Conservation (phyloP, 35 echinoderm and acorn worm species). For the Ophioderma brevispina region DNA sequence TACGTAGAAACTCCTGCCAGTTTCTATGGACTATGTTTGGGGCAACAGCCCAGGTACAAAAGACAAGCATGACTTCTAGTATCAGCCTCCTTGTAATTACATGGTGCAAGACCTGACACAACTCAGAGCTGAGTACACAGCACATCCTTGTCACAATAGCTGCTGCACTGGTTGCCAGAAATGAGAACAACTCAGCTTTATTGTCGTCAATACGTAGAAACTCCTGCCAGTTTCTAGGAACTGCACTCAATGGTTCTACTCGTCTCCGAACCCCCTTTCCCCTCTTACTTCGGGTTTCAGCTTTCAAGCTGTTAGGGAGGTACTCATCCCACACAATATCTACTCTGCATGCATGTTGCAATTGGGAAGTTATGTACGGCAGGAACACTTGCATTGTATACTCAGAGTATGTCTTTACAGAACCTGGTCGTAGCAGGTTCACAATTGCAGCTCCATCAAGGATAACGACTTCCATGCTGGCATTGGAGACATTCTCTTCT, state of each 20-base stretch:
- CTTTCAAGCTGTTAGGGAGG: too few relatives aligned
- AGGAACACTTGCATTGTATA: too few relatives aligned
- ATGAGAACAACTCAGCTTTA: slow-evolving; percentile 1
- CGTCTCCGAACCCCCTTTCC: too few relatives aligned
- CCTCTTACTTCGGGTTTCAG: too few relatives aligned
- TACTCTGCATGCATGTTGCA: too few relatives aligned
- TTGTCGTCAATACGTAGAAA: slow-evolving; percentile 18
- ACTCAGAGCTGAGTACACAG: background rate
- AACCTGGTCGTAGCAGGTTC: too few relatives aligned
- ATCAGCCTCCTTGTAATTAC: slow-evolving; percentile 38
- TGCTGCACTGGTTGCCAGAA: background rate
- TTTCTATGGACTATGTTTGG: background rate
- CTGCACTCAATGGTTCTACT: background rate
- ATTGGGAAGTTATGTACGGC: too few relatives aligned
- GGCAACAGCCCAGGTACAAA: background rate
- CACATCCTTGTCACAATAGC: background rate
- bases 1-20: slow-evolving; percentile 20
- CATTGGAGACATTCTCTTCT: background rate
- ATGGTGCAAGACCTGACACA: background rate
- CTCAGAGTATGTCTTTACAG: too few relatives aligned
- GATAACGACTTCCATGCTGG: background rate
- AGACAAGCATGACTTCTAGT: background rate
- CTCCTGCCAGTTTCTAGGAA: slow-evolving; percentile 6
- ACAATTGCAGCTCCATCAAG: too few relatives aligned
- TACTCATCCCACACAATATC: too few relatives aligned